A percentile compares a stretch with the other conserved stretches of the same genome.
These are phyloP conservation scores for Melangyna quadrimaculata DNA, from an alignment of 2,888 invertebrate species.

Conservation along the genomic window DNA sequence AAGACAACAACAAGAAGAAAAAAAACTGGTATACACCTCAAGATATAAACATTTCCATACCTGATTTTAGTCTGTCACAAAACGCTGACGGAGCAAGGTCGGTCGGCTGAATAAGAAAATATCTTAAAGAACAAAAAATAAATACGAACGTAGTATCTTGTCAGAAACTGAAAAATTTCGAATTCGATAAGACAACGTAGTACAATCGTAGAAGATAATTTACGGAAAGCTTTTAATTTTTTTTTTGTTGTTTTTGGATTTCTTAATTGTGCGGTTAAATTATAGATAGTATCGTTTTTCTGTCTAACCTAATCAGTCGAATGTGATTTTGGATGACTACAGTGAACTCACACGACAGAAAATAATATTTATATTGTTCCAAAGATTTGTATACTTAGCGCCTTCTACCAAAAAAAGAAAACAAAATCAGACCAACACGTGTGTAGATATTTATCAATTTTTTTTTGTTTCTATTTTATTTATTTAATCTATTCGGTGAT, in stretches of 20 bases:
- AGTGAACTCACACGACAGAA: slow-evolving; percentile 15
- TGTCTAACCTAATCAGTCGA: slow-evolving; percentile 50
- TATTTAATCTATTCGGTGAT: slow-evolving; percentile 27
- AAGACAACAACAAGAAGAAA: slow-evolving; percentile 14
- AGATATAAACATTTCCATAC: slow-evolving; percentile 73
- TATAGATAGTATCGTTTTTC: slow-evolving; percentile 14
- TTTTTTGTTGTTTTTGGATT: slow-evolving; percentile 32
- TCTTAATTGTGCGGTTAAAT: slow-evolving; percentile 51
- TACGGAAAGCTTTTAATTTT: background rate
- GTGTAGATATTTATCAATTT: slow-evolving; percentile 28
- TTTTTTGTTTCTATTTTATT: slow-evolving; percentile 16
- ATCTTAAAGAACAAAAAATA: slow-evolving; percentile 49
- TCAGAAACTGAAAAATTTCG: background rate
- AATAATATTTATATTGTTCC: slow-evolving; percentile 27
- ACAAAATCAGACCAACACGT: slow-evolving; percentile 30
- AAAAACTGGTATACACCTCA: slow-evolving; percentile 70
- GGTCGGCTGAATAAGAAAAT: slow-evolving; percentile 66
- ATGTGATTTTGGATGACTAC: slow-evolving; percentile 49
- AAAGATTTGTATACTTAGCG: slow-evolving; percentile 58
- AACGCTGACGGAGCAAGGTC: slow-evolving; percentile 80
- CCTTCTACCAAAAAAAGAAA: slow-evolving; percentile 48
- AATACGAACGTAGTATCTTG: slow-evolving; percentile 8
- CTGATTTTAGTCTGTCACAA: slow-evolving; percentile 80
- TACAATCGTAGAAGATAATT: too few species aligned
- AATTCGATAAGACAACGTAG: slow-evolving; percentile 22